Conservation (phyloP, 64 coral and sea anemone genomes). For the Montipora sp. region DNA sequence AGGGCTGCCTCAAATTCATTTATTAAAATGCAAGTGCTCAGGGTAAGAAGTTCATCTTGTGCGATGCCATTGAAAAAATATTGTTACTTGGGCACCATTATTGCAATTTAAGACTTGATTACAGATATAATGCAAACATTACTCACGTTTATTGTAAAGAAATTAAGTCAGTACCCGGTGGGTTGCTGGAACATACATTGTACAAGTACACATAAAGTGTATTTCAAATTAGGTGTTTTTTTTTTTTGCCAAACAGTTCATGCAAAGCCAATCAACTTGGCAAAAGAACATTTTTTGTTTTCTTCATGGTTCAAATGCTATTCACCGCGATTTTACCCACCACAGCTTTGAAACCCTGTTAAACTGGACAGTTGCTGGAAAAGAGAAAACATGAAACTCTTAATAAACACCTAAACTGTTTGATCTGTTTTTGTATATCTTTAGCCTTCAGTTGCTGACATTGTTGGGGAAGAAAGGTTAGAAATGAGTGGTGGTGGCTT, state of each 20-base stretch:
- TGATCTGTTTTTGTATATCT: constrained; percentile 9
- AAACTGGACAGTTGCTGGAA: constrained; percentile 2
- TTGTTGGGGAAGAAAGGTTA: background rate
- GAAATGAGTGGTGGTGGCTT: constrained; percentile 17
- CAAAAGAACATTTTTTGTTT: constrained; percentile 11
- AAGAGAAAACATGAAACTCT: constrained; percentile 7
- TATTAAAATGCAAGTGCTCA: too few species aligned
- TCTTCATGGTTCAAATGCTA: background rate
- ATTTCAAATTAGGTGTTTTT: background rate
- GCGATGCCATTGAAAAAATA: background rate
- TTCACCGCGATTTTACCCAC: constrained; percentile 11
- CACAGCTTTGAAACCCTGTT: constrained; percentile 12
- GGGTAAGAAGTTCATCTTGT: too few species aligned
- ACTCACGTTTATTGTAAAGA: background rate
- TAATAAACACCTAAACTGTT: constrained; percentile 14
- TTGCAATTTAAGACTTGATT: constrained; percentile 12
- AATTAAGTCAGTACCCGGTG: background rate
- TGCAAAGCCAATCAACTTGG: constrained; percentile 23
- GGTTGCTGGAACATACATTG: constrained; percentile 23
- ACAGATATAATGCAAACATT: constrained; percentile 14
- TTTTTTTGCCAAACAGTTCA: background rate
- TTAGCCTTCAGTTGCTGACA: background rate
- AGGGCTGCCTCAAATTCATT: too few species aligned
- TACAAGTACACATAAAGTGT: background rate
- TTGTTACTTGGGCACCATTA: constrained; percentile 7